Conservation (phyloP, 2,888 invertebrate species). For the Drosophila formosana region DNA sequence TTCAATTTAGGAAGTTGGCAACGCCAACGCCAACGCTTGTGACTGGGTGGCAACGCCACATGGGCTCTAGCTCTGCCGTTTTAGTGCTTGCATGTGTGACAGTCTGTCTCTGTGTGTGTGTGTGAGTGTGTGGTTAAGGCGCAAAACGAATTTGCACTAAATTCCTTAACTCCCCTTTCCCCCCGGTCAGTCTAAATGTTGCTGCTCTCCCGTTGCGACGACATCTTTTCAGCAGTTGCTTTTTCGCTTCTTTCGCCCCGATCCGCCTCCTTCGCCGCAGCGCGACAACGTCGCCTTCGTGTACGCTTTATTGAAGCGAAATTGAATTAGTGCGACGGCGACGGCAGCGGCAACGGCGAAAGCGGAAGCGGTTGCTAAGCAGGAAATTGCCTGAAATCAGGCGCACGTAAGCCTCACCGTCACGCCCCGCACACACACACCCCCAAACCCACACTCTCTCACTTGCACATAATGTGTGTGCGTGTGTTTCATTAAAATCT, state of each 20-base stretch:
- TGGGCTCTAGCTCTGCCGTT: constrained; percentile 22
- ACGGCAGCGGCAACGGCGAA: constrained; percentile 68
- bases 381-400: constrained; percentile 83
- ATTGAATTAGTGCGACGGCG: constrained; percentile 77
- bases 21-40: constrained; percentile 52
- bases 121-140: constrained; percentile 43
- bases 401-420: constrained; percentile 70
- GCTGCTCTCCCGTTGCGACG: constrained; percentile 41
- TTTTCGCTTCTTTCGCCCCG: constrained; percentile 22
- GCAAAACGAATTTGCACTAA: constrained; percentile 78
- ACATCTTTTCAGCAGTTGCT: constrained; percentile 61
- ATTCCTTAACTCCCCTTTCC: constrained; percentile 56
- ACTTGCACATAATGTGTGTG: constrained; percentile 14
- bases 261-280: constrained; percentile 42
- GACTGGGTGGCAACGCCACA: constrained; percentile 57
- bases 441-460: neutral
- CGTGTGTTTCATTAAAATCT: constrained; percentile 62
- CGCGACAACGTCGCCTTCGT: constrained; percentile 49
- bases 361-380: constrained; percentile 82
- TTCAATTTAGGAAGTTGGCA: constrained; percentile 76
- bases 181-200: neutral
- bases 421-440: constrained; percentile 17
- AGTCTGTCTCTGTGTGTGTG: neutral
- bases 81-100: neutral
- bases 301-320: constrained; percentile 78